phyloP scores from a whole-genome alignment of 2,113 vertebrate genomes.

The Macquaria australasica region DNA sequence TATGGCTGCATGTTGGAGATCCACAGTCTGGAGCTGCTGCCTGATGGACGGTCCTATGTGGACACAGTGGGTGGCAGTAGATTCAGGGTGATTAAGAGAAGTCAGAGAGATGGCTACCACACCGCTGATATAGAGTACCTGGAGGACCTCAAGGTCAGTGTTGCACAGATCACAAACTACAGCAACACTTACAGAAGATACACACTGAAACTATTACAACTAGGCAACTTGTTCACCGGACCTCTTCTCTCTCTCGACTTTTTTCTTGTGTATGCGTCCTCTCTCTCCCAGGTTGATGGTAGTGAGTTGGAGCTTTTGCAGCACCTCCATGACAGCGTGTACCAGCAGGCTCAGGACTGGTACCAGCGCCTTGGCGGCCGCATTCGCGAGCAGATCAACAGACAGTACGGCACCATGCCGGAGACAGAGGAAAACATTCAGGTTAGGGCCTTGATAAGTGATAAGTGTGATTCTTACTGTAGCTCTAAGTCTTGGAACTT shows the following conservation, averaged over 20 bases:
- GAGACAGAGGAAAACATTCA: conserved; percentile 90
- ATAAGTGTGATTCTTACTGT: neutral
- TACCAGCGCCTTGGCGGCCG: conserved; percentile 85
- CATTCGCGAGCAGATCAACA: conserved; percentile 84
- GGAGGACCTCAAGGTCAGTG: conserved; percentile 87
- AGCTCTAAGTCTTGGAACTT: neutral
- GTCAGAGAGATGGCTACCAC: conserved; percentile 91
- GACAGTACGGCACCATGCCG: conserved; percentile 87
- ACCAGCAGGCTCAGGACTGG: conserved; percentile 88
- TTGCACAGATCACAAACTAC: neutral
- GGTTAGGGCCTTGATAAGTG: conserved; percentile 73
- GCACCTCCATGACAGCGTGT: conserved; percentile 89
- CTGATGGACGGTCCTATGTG: conserved; percentile 90
- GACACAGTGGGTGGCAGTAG: conserved; percentile 87
- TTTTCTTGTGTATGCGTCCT: neutral
- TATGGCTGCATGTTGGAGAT: conserved; percentile 93
- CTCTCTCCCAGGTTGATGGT: conserved; percentile 82
- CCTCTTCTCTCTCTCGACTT: neutral
- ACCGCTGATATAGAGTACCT: conserved; percentile 91
- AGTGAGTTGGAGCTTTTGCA: conserved; percentile 87
- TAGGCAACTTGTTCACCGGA: neutral
- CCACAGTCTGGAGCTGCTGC: conserved; percentile 83
- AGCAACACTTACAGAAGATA: neutral
- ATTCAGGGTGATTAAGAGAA: conserved; percentile 88
- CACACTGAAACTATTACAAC: neutral